phyloP scores from a whole-genome alignment of 2,888 invertebrate genomes.

The Ormyrus thymus region DNA sequence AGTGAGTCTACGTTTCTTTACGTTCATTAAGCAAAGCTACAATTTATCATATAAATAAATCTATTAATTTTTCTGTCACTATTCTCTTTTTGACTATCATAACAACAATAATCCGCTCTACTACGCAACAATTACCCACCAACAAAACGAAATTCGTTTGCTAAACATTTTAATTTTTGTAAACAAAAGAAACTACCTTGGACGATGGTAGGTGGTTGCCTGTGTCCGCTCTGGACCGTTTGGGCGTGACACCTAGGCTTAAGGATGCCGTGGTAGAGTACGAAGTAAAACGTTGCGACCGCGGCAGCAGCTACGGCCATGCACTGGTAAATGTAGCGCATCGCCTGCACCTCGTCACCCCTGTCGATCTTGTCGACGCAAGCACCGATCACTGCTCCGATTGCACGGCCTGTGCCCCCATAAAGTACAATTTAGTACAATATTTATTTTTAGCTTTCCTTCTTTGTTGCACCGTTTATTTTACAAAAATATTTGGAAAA shows the following conservation, averaged over 20 bases:
- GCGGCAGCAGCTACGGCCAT: conserved; percentile 82
- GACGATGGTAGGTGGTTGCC: conserved; percentile 80
- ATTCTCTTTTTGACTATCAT: too few species aligned
- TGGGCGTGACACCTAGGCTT: conserved; percentile 84
- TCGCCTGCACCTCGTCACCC: conserved; percentile 74
- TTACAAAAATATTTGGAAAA: too few species aligned
- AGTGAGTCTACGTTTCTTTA: background rate
- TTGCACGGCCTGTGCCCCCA: conserved; percentile 79
- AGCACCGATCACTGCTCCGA: conserved; percentile 82
- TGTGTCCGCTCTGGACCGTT: conserved; percentile 76
- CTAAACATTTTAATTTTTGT: too few species aligned
- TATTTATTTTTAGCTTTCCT: too few species aligned
- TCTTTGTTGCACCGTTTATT: too few species aligned
- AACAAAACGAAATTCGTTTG: too few species aligned
- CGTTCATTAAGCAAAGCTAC: too few species aligned
- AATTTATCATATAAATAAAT: too few species aligned
- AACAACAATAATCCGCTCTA: too few species aligned
- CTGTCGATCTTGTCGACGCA: conserved; percentile 74
- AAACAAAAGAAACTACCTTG: conserved; percentile 76
- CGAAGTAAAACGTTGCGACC: conserved; percentile 82
- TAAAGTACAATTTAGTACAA: too few species aligned
- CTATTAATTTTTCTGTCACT: too few species aligned
- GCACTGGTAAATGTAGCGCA: conserved; percentile 78
- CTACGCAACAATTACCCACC: too few species aligned
- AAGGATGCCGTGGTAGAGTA: conserved; percentile 84